Percentiles rank a stretch among this genome's conserved stretches.
Conservation (phyloP, 1,140 invertebrate species). For the Metopolophium dirhodum region DNA sequence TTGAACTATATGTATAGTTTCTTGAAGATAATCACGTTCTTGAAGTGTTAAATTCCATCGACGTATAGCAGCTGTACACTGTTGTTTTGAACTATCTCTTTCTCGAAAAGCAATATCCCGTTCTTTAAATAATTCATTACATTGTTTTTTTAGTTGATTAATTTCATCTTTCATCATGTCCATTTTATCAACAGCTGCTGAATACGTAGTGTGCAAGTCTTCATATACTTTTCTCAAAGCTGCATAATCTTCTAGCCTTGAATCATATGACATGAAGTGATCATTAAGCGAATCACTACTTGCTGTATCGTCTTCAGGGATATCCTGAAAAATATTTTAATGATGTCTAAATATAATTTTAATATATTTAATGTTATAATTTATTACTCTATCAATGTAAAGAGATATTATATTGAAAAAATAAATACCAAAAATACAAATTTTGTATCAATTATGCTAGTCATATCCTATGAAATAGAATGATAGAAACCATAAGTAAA, state of each 20-base stretch:
- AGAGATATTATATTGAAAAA: neutral
- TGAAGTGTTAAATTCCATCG: conserved; percentile 86
- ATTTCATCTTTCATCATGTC: conserved; percentile 79
- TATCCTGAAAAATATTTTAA: conserved; percentile 61
- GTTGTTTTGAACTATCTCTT: conserved; percentile 83
- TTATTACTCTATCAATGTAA: neutral
- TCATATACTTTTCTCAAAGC: conserved; percentile 78
- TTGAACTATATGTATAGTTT: conserved; percentile 75
- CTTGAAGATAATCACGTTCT: conserved; percentile 80
- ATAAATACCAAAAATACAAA: neutral
- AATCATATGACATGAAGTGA: conserved; percentile 77
- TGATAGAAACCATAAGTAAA: too few relatives aligned
- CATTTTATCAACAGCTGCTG: conserved; percentile 76
- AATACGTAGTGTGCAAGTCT: conserved; percentile 80
- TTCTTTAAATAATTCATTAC: conserved; percentile 79
- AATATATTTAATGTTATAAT: neutral
- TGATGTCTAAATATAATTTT: neutral
- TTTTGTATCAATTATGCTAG: too few relatives aligned
- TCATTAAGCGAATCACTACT: conserved; percentile 70
- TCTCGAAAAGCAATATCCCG: conserved; percentile 78
- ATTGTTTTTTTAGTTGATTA: conserved; percentile 78
- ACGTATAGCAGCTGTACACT: conserved; percentile 83
- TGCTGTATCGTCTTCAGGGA: conserved; percentile 63
- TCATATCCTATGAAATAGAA: too few relatives aligned
- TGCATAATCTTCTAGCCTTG: conserved; percentile 82